phyloP scores from a whole-genome alignment of 2,888 invertebrate genomes.

The Thecophora atra region DNA sequence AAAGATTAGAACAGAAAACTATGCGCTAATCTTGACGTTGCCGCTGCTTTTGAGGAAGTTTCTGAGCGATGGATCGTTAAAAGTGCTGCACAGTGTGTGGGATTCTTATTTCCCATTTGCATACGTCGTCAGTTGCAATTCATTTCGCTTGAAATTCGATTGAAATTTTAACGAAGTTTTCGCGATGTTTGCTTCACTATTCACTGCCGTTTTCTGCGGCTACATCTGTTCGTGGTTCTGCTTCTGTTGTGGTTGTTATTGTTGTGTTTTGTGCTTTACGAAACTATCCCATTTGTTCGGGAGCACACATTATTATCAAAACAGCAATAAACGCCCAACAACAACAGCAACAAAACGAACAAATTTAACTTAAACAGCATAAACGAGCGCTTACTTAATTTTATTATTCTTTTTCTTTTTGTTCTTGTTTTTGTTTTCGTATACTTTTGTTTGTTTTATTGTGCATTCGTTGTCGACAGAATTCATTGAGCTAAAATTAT shows the following conservation, averaged over 20 bases:
- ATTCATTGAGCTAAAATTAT: not conserved
- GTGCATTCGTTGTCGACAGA: too few relatives aligned
- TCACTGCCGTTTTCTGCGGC: not conserved
- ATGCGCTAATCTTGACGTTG: too few relatives aligned
- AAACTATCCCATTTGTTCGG: not conserved
- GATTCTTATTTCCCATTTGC: too few relatives aligned
- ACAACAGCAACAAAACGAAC: not conserved
- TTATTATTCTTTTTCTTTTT: not conserved
- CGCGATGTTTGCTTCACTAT: not conserved
- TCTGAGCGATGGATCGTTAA: too few relatives aligned
- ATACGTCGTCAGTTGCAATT: too few relatives aligned
- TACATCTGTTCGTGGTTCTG: not conserved
- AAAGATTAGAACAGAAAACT: too few relatives aligned
- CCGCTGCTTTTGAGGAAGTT: too few relatives aligned
- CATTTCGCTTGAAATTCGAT: too few relatives aligned
- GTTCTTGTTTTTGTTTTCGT: not conserved
- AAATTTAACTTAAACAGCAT: not conserved
- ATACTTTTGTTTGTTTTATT: too few relatives aligned
- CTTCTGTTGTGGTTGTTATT: constrained; percentile 10
- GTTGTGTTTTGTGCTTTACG: not conserved
- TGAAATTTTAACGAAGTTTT: too few relatives aligned
- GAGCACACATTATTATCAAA: not conserved
- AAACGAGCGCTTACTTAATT: not conserved
- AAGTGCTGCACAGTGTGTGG: too few relatives aligned
- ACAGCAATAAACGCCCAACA: not conserved